Base-by-base conservation (phyloP, 2,888 invertebrate species). In the Psylliodes chrysocephalus region DNA sequence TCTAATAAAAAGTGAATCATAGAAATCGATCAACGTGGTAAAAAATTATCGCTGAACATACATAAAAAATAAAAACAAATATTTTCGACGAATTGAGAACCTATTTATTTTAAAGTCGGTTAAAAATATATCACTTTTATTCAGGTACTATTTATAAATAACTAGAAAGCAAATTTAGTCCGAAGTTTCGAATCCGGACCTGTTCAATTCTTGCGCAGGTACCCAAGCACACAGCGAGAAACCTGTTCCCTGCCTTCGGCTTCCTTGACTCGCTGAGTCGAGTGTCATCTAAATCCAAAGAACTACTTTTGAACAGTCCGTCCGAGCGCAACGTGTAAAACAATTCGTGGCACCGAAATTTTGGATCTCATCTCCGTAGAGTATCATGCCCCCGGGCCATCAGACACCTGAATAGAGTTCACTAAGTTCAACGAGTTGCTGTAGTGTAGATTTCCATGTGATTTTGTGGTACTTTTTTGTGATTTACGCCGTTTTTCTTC, bases 221-320 rank as follows among this genome's bases (percentile, higher is more conserved):
- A 73, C 62, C 40, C 63, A 57, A n/a, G 33, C 60, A 51, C 57
- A 28, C 28, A 17, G 28, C 57, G 47, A 63, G 66, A 71, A 69
- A 69, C 67, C 73, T 70, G 71, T 70, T 73, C 71, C 68, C 71
- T 66, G 69, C 70, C 71, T 66, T 71, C 67, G 66, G 64, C 68
- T 68, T 66, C 64, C 66, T 64, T 55, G 55, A 46, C 42, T 54
- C 54, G 42, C 18, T 42, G 42, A 28, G 30, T 55, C 53, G 60
- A 64, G 60, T 66, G 60, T 60, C 67, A 67, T 68, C 68, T 54
- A 60, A 64, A 60, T 54, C 52, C 64, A 62, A 69, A 68, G 73
- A 68, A 67, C 71, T 71, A 71, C 71, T 73, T 73, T 71, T 69
- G 17, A 67, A 67, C 70, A 63, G 44, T 54, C 51, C 60, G 55